Conservation (phyloP, 2,888 invertebrate genomes). For the Hedychridium roseum region DNA sequence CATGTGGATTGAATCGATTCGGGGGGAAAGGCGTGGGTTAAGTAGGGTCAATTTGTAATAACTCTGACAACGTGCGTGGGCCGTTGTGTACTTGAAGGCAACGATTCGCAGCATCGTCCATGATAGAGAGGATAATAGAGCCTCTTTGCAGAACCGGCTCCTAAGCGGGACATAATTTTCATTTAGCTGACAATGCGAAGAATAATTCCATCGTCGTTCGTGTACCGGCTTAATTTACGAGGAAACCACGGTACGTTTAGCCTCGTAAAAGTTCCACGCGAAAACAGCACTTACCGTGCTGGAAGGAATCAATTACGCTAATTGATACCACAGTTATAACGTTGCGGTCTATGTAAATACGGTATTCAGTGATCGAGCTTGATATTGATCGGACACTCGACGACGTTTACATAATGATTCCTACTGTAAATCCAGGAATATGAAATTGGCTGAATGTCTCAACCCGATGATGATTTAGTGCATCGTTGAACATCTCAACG, state of each 20-base stretch:
- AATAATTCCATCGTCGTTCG: constrained; percentile 1
- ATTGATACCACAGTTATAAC: too few relatives aligned
- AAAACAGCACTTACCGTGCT: too few relatives aligned
- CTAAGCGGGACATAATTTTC: constrained; percentile 19
- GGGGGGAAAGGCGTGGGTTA: constrained; percentile 41
- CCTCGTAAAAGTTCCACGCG: too few relatives aligned
- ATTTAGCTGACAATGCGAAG: constrained; percentile 4
- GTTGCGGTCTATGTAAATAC: background rate
- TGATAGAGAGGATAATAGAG: constrained; percentile 18
- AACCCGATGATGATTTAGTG: constrained; percentile 1
- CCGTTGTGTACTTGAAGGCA: constrained; percentile 34
- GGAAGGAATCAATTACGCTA: too few relatives aligned
- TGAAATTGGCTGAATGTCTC: too few relatives aligned
- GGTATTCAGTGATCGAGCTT: background rate
- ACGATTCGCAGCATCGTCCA: constrained; percentile 36
- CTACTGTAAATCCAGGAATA: too few relatives aligned
- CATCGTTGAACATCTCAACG: constrained; percentile 4
- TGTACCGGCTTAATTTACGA: background rate
- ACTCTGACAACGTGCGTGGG: constrained; percentile 41
- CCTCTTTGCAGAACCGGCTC: constrained; percentile 16
- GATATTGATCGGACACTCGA: background rate
- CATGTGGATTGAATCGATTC: constrained; percentile 21
- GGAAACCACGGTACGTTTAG: too few relatives aligned
- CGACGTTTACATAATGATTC: too few relatives aligned
- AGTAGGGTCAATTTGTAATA: constrained; percentile 48